Base-by-base conservation (phyloP, 2,888 invertebrate genomes). In the Spilosoma lubricipeda region DNA sequence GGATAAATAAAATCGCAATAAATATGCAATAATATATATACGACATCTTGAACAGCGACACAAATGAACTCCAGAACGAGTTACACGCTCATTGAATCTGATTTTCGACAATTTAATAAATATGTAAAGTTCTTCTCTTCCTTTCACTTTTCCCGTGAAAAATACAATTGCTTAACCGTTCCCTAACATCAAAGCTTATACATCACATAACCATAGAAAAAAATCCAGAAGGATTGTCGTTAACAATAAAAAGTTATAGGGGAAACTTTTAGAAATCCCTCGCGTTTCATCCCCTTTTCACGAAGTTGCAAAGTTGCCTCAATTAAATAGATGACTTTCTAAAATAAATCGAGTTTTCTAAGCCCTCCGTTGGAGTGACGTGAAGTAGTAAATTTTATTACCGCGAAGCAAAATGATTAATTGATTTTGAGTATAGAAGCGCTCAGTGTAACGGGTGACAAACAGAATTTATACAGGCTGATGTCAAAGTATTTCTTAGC, bases 321-420 rank as follows among this genome's bases (percentile, higher is more conserved):
- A 89, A 89, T 89, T 89, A 89, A 86, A 89, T 85, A 85, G 87
- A 89, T 89, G 89, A 89, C 89, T 89, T 86, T 89, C 85, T 79
- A 85, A 87, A 87, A 87, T 87, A 87, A 86, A 87, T 87, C 86
- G 87, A 83, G 85, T 87, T 87, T 83, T 81, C 85, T 85, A 80
- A 82, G 80, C 86, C 82, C 81, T 78, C 75, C 70, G 74, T 70
- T 71, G 73, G 81, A 87, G 85, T 87, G 87, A 89, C 89, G 90
- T 87, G 79, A 73, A 90, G 89, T 88, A 90, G 89, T 90, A 88
- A 87, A 90, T 90, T 90, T 90, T 90, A 90, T 90, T 90, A 90
- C 86, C 85, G 82, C 81, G 82, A 73, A 82, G 78, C 86, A 85
- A 87, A 87, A 90, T 90, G 90, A 90, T 90, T 90, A 90, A 90